Evolutionary conservation across 2,797 vertebrate genomes (phyloP).

Genomic region (Argya squamiceps): DNA sequence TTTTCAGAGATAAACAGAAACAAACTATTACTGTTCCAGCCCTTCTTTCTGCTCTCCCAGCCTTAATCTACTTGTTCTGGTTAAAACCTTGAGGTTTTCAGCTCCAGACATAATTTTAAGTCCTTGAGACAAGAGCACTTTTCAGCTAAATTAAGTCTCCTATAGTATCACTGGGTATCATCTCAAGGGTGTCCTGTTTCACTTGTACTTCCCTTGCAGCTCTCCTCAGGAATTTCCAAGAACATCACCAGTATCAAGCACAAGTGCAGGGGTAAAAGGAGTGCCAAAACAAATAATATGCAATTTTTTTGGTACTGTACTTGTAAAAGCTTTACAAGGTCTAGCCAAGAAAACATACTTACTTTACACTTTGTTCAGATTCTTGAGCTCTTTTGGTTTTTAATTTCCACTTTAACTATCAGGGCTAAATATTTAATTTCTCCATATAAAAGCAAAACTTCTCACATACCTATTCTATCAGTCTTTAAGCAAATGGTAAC

Average conservation of each 20-base stretch:
- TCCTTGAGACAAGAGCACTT: not conserved
- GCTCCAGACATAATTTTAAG: not conserved
- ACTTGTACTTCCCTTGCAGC: not conserved
- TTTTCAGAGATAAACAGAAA: not conserved
- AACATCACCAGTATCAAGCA: not conserved
- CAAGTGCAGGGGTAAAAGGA: fast-evolving
- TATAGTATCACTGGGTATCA: not conserved
- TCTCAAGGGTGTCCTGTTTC: not conserved
- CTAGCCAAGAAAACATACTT: not conserved
- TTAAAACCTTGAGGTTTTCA: not conserved
- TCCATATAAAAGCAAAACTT: not conserved
- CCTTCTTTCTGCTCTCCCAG: not conserved
- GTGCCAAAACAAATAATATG: not conserved
- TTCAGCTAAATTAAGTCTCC: not conserved
- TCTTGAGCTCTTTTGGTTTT: not conserved
- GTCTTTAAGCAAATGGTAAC: not conserved
- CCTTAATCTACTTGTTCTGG: not conserved
- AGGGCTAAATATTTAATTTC: not conserved
- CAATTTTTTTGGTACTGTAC: not conserved
- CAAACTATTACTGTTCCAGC: fast-evolving
- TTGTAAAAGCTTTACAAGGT: not conserved
- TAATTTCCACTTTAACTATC: not conserved
- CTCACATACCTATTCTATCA: not conserved
- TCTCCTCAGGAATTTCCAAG: not conserved
- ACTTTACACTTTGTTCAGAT: not conserved